Evolutionary conservation across 2,113 vertebrate genomes (phyloP).

Genomic region (Carassius auratus): DNA sequence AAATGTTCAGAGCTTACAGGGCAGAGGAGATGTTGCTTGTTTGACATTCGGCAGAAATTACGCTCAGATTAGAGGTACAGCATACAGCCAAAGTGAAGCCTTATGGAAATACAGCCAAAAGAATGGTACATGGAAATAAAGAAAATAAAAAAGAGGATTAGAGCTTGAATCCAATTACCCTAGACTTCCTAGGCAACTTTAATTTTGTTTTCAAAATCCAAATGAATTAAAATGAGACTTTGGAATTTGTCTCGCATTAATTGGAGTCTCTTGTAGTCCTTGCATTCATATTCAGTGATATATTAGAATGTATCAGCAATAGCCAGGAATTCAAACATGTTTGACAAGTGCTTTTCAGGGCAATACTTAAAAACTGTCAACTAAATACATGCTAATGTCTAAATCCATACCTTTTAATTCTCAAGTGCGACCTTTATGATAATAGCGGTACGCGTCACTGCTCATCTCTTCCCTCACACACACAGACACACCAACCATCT

Average conservation of each 20-base stretch:
- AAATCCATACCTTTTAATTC: neutral
- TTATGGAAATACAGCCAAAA: conserved; percentile 56
- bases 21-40: conserved; percentile 58
- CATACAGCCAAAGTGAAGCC: conserved; percentile 62
- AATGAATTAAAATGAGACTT: neutral
- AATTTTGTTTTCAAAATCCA: conserved; percentile 57
- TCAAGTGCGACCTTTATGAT: neutral
- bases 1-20: conserved; percentile 58
- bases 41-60: conserved; percentile 71
- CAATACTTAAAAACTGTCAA: neutral
- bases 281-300: neutral
- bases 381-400: neutral
- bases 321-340: conserved; percentile 32
- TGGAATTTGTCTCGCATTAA: neutral
- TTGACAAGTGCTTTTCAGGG: neutral
- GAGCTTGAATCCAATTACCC: conserved; percentile 71
- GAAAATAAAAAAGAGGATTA: conserved; percentile 71
- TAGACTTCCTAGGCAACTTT: conserved; percentile 69
- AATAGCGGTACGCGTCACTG: neutral
- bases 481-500: neutral
- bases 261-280: neutral
- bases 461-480: neutral
- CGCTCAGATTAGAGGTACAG: conserved; percentile 76
- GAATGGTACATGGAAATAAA: conserved; percentile 19
- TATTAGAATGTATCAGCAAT: conserved; percentile 34